Percentiles rank a stretch among this genome's conserved stretches.
Evolutionary conservation across 2,797 vertebrate genomes (phyloP).

Genomic region (Bovichtus diacanthus): DNA sequence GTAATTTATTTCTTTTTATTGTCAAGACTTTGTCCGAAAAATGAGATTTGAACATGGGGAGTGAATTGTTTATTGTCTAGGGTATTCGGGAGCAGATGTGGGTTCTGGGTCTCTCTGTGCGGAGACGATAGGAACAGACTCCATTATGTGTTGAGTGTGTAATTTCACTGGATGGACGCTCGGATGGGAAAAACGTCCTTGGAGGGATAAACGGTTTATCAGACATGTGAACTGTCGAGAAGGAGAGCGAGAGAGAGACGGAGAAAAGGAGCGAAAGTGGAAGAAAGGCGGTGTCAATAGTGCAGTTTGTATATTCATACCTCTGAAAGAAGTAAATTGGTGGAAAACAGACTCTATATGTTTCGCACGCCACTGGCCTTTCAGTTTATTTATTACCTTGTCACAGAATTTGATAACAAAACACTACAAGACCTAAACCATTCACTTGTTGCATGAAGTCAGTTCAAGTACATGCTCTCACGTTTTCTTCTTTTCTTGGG

Average conservation of each 20-base stretch:
- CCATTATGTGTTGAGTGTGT: slow-evolving; percentile 80
- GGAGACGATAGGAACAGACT: slow-evolving; percentile 77
- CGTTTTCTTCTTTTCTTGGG: neutral
- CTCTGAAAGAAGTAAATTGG: slow-evolving; percentile 24
- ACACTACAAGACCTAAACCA: neutral
- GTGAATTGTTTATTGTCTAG: slow-evolving; percentile 89
- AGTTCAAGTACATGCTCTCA: neutral
- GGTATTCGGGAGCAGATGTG: slow-evolving; percentile 81
- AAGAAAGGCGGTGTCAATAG: slow-evolving; percentile 55
- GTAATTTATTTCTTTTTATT: slow-evolving; percentile 83
- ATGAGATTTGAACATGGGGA: slow-evolving; percentile 82
- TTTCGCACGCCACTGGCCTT: neutral
- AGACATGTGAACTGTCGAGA: slow-evolving; percentile 68
- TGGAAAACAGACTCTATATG: slow-evolving; percentile 19
- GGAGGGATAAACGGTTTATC: slow-evolving; percentile 81
- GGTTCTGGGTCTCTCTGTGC: slow-evolving; percentile 79
- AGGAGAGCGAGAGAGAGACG: slow-evolving; percentile 18
- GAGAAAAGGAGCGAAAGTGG: slow-evolving; percentile 18
- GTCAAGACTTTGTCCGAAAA: slow-evolving; percentile 81
- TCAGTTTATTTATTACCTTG: neutral
- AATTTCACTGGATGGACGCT: slow-evolving; percentile 77
- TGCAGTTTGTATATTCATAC: slow-evolving; percentile 39
- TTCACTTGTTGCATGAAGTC: slow-evolving; percentile 30
- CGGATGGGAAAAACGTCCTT: slow-evolving; percentile 78
- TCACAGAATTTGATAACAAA: neutral